phyloP scores from a whole-genome alignment of 2,113 vertebrate genomes.

The Pelusios castaneus region DNA sequence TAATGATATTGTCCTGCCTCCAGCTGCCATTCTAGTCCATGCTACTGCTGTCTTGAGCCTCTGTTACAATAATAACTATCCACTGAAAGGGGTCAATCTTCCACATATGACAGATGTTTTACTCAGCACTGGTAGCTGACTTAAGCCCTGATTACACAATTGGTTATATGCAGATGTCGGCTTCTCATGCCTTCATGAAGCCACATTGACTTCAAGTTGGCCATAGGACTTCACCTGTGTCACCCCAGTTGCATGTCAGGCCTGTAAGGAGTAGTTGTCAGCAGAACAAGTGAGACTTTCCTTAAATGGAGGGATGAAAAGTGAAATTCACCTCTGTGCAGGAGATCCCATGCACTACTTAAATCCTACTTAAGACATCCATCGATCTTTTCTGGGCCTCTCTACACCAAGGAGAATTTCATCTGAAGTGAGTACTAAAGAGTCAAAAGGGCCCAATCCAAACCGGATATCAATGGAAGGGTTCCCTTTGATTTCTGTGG shows the following conservation, averaged over 20 bases:
- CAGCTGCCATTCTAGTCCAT: constrained; percentile 14
- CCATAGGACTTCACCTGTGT: not conserved
- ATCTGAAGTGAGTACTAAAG: not conserved
- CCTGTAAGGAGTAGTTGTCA: not conserved
- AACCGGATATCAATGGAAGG: not conserved
- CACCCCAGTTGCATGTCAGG: not conserved
- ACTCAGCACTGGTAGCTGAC: constrained; percentile 1
- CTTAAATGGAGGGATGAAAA: constrained; percentile 22
- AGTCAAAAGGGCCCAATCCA: not conserved
- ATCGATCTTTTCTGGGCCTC: not conserved
- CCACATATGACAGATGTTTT: constrained; percentile 11
- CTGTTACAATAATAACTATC: constrained; percentile 14
- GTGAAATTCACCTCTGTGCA: not conserved
- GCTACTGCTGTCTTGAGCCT: not conserved
- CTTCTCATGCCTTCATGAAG: not conserved
- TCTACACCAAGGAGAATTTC: not conserved
- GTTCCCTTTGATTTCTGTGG: too few species aligned
- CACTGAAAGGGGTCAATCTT: not conserved
- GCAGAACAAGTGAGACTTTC: constrained; percentile 17
- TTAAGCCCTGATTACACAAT: constrained; percentile 2
- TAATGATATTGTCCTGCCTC: not conserved
- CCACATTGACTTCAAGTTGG: not conserved
- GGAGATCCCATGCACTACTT: not conserved
- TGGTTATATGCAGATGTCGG: not conserved
- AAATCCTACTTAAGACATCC: not conserved